Percentiles rank a stretch among this genome's conserved stretches.
Evolutionary conservation across 2,113 vertebrate genomes (phyloP).

Genomic region (Parus major): DNA sequence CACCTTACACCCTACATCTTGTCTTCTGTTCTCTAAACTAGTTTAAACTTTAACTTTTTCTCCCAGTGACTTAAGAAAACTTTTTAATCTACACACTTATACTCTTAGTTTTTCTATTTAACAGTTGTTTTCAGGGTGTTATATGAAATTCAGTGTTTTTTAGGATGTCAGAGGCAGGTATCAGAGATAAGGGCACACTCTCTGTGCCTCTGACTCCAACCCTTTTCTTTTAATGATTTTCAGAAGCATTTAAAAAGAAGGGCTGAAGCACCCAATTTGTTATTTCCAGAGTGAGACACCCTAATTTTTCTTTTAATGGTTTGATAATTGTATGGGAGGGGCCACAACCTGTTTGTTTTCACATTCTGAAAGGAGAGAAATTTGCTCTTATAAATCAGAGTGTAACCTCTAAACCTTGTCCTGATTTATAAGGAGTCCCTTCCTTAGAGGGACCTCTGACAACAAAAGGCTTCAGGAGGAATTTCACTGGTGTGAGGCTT

Average conservation of each 20-base stretch:
- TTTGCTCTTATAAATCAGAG: background rate
- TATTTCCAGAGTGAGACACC: background rate
- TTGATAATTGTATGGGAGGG: background rate
- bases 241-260: background rate
- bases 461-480: background rate
- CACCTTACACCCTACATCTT: too few relatives aligned
- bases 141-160: too few relatives aligned
- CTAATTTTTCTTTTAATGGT: background rate
- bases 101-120: too few relatives aligned
- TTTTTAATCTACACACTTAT: too few relatives aligned
- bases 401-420: background rate
- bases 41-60: too few relatives aligned
- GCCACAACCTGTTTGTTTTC: background rate
- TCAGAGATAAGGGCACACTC: too few relatives aligned
- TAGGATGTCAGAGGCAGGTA: too few relatives aligned
- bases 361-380: background rate
- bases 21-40: too few relatives aligned
- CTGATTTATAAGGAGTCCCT: background rate
- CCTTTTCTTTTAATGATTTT: too few relatives aligned
- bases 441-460: background rate
- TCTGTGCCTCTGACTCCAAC: too few relatives aligned
- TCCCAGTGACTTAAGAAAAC: too few relatives aligned
- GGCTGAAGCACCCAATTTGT: background rate
- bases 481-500: fast-evolving
- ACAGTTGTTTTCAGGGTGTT: too few relatives aligned